phyloP scores from a whole-genome alignment of 2,888 invertebrate species.

The Oxyteleia sp. region DNA sequence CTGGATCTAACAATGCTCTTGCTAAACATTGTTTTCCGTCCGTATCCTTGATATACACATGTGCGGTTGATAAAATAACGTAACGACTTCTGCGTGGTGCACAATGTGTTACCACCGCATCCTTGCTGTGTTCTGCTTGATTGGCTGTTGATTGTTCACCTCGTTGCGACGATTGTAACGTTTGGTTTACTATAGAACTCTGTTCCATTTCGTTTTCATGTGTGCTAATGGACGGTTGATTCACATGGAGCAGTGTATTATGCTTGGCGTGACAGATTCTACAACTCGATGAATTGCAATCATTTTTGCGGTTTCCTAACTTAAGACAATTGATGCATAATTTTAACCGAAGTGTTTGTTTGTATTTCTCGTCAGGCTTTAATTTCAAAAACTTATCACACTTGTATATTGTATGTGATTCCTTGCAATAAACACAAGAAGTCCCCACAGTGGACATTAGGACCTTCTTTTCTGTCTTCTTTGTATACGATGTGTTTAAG shows the following conservation, averaged over 20 bases:
- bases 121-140: too few species aligned
- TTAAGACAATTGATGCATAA: not conserved
- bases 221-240: not conserved
- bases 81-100: not conserved
- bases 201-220: too few species aligned
- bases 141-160: too few species aligned
- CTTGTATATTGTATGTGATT: not conserved
- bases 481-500: too few species aligned
- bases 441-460: too few species aligned
- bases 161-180: too few species aligned
- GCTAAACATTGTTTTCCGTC: constrained; percentile 9
- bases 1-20: constrained; percentile 18
- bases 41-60: not conserved
- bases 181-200: too few species aligned
- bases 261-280: not conserved
- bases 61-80: constrained; percentile 18
- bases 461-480: too few species aligned
- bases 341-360: not conserved
- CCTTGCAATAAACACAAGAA: too few species aligned
- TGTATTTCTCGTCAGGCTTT: not conserved
- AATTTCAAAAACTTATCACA: constrained; percentile 9
- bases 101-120: constrained; percentile 15
- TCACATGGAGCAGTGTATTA: constrained; percentile 15
- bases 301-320: not conserved
- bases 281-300: constrained; percentile 17